A percentile compares a stretch with the other conserved stretches of the same genome.
Conservation (phyloP, 2,113 vertebrate genomes). For the Accipiter cooperii region DNA sequence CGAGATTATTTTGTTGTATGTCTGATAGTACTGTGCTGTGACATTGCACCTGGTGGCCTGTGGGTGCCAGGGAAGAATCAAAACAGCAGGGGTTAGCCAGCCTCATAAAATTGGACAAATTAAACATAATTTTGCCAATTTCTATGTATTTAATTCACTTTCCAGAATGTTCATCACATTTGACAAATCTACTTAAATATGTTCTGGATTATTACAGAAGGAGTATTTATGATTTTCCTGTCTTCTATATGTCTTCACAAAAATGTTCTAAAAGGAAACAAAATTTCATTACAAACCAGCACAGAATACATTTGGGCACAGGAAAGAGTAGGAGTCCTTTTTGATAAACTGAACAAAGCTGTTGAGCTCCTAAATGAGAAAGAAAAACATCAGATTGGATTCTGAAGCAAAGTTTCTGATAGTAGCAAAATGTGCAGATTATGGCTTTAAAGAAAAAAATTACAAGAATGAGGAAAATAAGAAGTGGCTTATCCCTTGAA, state of each 20-base stretch:
- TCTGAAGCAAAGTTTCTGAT: neutral
- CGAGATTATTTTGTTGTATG: neutral
- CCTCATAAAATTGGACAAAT: neutral
- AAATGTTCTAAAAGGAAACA: neutral
- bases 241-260: neutral
- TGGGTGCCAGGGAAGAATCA: neutral
- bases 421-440: neutral
- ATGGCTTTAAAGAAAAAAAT: neutral
- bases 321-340: neutral
- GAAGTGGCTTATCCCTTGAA: conserved; percentile 2
- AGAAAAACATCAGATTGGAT: neutral
- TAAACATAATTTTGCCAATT: neutral
- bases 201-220: neutral
- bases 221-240: neutral
- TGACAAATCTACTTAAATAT: neutral
- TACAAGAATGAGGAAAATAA: conserved; percentile 15
- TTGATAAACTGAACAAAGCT: neutral
- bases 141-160: neutral
- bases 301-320: neutral
- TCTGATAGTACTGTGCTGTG: neutral
- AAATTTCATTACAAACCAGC: neutral
- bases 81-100: neutral
- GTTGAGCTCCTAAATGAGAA: neutral
- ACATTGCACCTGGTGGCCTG: neutral
- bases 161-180: neutral